These are phyloP conservation scores for Ondatra zibethicus DNA, from an alignment of 2,113 vertebrate species.

Conservation along the genomic window DNA sequence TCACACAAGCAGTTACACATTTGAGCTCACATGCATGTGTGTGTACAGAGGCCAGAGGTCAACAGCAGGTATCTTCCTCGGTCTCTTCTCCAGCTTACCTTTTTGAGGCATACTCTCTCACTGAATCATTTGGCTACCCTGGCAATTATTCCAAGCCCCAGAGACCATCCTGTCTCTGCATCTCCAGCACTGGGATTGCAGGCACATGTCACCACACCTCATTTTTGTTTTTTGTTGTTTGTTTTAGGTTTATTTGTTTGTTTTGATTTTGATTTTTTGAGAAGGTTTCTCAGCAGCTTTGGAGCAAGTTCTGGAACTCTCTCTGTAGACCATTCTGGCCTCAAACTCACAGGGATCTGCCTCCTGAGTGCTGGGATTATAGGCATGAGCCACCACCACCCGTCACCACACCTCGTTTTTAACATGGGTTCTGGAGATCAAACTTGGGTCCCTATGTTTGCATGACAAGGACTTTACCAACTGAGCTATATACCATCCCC, in stretches of 20 bases:
- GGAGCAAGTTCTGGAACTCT: too few relatives aligned
- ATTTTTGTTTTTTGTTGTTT: not conserved
- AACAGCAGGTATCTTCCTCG: not conserved
- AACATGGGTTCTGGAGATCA: not conserved
- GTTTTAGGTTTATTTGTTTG: too few relatives aligned
- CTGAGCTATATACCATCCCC: not conserved
- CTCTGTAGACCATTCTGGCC: too few relatives aligned
- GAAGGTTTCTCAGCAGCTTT: too few relatives aligned
- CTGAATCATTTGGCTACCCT: not conserved
- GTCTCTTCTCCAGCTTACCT: not conserved
- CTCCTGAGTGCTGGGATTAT: not conserved
- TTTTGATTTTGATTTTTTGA: too few relatives aligned
- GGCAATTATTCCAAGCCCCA: too few relatives aligned
- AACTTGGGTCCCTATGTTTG: not conserved
- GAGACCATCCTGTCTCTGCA: not conserved
- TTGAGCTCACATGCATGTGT: not conserved
- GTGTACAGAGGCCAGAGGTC: not conserved
- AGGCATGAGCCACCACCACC: not conserved
- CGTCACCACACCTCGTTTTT: not conserved
- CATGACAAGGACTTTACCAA: not conserved
- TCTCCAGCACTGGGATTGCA: not conserved
- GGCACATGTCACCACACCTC: not conserved
- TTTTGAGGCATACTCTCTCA: not conserved
- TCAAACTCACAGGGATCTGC: too few relatives aligned
- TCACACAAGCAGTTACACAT: not conserved